Percentiles rank a stretch among this genome's conserved stretches.
These are phyloP conservation scores for Spizella passerina DNA, from an alignment of 2,797 vertebrate genomes.

Conservation along the genomic window DNA sequence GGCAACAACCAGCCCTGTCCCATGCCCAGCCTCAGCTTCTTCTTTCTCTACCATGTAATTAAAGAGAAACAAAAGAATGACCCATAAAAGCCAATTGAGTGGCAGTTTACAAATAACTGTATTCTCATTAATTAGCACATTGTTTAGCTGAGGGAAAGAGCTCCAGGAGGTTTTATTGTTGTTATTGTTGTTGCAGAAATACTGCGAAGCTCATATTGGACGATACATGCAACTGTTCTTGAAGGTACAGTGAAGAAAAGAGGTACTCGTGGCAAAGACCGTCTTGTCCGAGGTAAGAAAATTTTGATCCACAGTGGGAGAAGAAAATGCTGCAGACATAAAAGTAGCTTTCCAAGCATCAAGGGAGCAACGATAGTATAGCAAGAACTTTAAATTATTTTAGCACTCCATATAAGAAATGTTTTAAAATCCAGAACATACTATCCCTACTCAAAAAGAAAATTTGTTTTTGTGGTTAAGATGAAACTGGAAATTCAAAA, in stretches of 20 bases:
- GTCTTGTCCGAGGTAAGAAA: not conserved
- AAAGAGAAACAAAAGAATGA: not conserved
- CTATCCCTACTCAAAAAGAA: not conserved
- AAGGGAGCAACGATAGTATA: not conserved
- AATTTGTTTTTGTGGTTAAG: conserved; percentile 20
- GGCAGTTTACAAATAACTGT: not conserved
- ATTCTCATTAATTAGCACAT: not conserved
- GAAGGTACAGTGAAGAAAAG: not conserved
- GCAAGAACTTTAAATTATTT: not conserved
- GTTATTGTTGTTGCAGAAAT: not conserved
- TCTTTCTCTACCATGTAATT: not conserved
- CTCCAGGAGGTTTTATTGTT: not conserved
- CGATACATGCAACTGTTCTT: not conserved
- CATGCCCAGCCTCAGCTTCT: not conserved
- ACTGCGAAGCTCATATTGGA: not conserved
- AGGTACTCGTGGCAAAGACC: not conserved
- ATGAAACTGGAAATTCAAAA: conserved; percentile 24
- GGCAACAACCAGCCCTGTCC: not conserved
- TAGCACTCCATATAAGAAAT: not conserved
- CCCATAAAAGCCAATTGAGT: not conserved
- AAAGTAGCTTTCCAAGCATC: not conserved
- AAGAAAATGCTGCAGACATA: not conserved
- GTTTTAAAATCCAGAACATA: not conserved
- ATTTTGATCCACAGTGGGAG: not conserved
- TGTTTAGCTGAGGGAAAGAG: not conserved